Evolutionary conservation across 2,797 vertebrate genomes (phyloP).

Genomic region (Eulemur coronatus): DNA sequence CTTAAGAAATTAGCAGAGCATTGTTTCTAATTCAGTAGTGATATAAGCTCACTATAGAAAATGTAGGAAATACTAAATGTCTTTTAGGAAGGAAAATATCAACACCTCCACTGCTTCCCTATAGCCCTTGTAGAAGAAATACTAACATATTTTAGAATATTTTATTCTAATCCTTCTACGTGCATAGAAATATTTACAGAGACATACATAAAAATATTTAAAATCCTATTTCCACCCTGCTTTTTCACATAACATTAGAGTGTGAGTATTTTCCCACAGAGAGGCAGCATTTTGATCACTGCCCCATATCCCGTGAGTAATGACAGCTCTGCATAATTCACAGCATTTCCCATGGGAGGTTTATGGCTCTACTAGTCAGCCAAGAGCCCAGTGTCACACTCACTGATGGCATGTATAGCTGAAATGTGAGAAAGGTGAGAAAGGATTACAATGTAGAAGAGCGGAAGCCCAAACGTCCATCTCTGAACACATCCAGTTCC

Average conservation of each 20-base stretch:
- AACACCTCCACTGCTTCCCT: background rate
- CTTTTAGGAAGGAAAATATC: background rate
- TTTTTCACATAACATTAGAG: background rate
- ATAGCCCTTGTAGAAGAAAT: background rate
- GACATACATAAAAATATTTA: background rate
- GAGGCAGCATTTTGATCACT: background rate
- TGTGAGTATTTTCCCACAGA: background rate
- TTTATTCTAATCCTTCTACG: background rate
- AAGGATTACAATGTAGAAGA: background rate
- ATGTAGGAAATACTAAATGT: background rate
- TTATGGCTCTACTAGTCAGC: background rate
- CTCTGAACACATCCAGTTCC: background rate
- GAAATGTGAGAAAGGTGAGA: conserved; percentile 48
- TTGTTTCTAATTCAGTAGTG: background rate
- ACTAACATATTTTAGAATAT: background rate
- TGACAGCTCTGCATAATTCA: background rate
- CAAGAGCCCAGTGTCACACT: background rate
- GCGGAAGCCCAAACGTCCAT: background rate
- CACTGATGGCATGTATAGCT: background rate
- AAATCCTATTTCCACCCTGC: background rate
- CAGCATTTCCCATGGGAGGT: background rate
- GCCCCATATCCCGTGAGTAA: background rate
- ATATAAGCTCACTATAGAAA: background rate
- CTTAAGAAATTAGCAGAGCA: background rate
- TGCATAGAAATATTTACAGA: background rate